These are phyloP conservation scores for Nebria ingens DNA, from an alignment of 1,140 invertebrate genomes.

Conservation along the genomic window DNA sequence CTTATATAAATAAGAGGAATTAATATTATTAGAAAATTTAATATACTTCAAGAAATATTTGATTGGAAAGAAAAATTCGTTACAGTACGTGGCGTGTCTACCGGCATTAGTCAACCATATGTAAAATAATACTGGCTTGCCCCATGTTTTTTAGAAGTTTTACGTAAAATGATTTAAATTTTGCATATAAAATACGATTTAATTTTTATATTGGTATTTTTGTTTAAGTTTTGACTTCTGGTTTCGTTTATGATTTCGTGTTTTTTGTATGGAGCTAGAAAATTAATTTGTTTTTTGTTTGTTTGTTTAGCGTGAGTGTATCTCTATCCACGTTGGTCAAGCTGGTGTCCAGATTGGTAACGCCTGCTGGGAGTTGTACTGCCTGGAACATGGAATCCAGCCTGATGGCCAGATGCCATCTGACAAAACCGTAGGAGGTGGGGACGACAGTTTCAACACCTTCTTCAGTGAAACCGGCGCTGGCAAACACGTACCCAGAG, in stretches of 20 bases:
- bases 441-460: constrained; percentile 78
- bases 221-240: not conserved
- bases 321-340: constrained; percentile 64
- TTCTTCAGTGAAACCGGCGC: constrained; percentile 84
- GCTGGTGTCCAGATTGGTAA: constrained; percentile 67
- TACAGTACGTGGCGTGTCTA: not conserved
- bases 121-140: constrained; percentile 3
- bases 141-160: not conserved
- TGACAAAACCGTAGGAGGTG: constrained; percentile 51
- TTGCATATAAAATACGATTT: too few species aligned
- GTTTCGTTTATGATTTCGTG: not conserved
- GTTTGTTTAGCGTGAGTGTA: constrained; percentile 48
- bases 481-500: constrained; percentile 76
- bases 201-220: too few species aligned
- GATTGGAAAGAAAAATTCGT: not conserved
- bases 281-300: not conserved
- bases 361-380: constrained; percentile 55
- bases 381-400: constrained; percentile 69
- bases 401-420: constrained; percentile 54
- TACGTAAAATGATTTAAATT: too few species aligned
- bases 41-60: not conserved
- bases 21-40: not conserved
- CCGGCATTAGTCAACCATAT: not conserved
- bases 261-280: not conserved
- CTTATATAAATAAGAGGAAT: not conserved